Conservation (phyloP, 2,797 vertebrate genomes). For the Thunnus albacares region DNA sequence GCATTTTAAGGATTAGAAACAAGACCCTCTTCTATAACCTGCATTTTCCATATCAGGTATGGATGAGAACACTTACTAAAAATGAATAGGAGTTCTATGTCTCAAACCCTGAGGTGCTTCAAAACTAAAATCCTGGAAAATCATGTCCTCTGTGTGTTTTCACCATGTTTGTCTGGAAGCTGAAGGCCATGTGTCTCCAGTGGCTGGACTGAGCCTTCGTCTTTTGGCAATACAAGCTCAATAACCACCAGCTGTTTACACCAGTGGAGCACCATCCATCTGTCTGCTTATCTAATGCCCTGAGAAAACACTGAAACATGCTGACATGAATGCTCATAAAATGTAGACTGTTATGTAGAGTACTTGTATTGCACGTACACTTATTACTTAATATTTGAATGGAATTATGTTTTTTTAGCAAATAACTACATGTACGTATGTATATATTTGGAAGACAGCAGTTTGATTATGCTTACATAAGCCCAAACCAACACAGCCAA, state of each 20-base stretch:
- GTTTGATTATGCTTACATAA: neutral
- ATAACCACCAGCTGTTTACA: slow-evolving; percentile 17
- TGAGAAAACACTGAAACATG: slow-evolving; percentile 11
- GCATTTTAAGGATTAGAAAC: neutral
- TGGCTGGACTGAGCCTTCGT: slow-evolving; percentile 19
- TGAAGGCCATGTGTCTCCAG: slow-evolving; percentile 15
- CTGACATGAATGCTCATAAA: neutral
- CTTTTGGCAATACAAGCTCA: slow-evolving; percentile 13
- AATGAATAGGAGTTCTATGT: neutral
- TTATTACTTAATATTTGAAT: too few relatives aligned
- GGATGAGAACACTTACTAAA: neutral
- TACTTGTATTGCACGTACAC: neutral
- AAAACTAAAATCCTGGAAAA: neutral
- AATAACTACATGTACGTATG: neutral
- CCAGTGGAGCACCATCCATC: slow-evolving; percentile 20
- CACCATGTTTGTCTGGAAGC: neutral
- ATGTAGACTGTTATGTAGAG: neutral
- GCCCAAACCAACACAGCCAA: neutral
- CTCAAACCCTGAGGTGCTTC: neutral
- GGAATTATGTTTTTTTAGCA: neutral
- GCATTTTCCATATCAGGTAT: neutral
- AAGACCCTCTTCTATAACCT: neutral
- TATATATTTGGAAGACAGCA: neutral
- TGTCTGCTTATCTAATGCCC: slow-evolving; percentile 7
- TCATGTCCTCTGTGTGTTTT: neutral